phyloP scores from a whole-genome alignment of 2,888 invertebrate species.

The Noctua pronuba region DNA sequence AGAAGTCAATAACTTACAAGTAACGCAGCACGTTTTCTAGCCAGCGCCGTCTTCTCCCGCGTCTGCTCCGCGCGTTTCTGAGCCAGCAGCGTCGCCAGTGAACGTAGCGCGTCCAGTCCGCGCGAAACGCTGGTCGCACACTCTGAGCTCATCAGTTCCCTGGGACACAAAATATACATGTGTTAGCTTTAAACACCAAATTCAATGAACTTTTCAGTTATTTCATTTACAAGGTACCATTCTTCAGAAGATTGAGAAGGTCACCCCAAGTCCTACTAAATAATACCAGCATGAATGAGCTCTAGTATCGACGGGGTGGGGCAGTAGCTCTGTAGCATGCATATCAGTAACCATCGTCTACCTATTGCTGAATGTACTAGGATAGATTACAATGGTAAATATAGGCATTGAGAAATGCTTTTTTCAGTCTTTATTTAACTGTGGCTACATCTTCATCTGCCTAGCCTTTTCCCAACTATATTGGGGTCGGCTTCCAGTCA shows the following conservation, averaged over 20 bases:
- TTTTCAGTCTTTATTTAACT: too few relatives aligned
- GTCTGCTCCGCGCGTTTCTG: constrained; percentile 55
- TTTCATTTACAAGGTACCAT: neutral
- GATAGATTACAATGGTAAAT: neutral
- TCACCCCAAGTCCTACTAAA: neutral
- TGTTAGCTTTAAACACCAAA: neutral
- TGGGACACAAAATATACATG: constrained; percentile 49
- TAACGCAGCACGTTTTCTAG: constrained; percentile 61
- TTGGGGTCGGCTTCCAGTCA: too few relatives aligned
- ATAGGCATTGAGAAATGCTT: neutral
- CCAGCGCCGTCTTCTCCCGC: constrained; percentile 57
- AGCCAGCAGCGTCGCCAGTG: constrained; percentile 47
- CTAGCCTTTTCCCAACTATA: too few relatives aligned
- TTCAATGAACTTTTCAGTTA: neutral
- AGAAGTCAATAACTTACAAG: constrained; percentile 63
- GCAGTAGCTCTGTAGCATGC: too few relatives aligned
- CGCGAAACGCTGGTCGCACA: constrained; percentile 69
- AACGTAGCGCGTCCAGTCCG: constrained; percentile 73
- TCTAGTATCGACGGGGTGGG: neutral
- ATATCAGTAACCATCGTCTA: neutral
- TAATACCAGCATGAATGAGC: neutral
- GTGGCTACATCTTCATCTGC: too few relatives aligned
- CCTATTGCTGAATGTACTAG: neutral
- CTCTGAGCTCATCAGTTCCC: constrained; percentile 79
- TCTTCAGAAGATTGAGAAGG: neutral